These are phyloP conservation scores for Acanthisitta chloris DNA, from an alignment of 2,113 vertebrate genomes.

Conservation along the genomic window DNA sequence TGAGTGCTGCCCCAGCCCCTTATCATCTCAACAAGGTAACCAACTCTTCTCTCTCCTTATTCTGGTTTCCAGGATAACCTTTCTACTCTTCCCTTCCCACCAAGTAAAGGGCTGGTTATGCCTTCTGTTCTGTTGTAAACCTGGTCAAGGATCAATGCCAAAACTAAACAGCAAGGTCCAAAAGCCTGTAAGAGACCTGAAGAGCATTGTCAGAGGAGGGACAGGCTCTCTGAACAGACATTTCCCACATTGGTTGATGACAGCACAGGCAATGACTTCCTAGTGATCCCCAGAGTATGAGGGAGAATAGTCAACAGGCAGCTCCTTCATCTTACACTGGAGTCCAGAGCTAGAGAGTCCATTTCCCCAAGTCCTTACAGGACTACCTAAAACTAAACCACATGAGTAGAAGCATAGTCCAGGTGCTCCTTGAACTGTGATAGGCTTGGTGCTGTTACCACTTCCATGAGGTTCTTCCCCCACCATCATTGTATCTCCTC, in stretches of 20 bases:
- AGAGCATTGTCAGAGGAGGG: neutral
- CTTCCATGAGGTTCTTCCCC: neutral
- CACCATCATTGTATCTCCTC: neutral
- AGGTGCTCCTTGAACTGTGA: neutral
- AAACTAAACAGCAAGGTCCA: neutral
- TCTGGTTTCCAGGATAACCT: neutral
- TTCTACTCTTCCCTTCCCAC: neutral
- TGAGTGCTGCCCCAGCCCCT: neutral
- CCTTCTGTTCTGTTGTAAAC: neutral
- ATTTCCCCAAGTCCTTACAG: neutral
- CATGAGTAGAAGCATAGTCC: neutral
- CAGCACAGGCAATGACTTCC: neutral
- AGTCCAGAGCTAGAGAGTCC: neutral
- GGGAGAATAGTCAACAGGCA: neutral
- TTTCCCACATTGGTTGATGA: neutral
- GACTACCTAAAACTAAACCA: neutral
- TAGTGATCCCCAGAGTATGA: neutral
- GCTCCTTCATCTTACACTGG: neutral
- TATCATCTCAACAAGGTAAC: neutral
- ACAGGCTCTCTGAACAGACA: neutral
- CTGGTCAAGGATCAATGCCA: neutral
- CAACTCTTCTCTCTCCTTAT: neutral
- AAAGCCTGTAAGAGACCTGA: neutral
- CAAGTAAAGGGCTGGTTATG: neutral
- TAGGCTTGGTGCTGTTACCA: neutral